Conservation (phyloP, 2,888 invertebrate species). For the Cyclophora punctaria region DNA sequence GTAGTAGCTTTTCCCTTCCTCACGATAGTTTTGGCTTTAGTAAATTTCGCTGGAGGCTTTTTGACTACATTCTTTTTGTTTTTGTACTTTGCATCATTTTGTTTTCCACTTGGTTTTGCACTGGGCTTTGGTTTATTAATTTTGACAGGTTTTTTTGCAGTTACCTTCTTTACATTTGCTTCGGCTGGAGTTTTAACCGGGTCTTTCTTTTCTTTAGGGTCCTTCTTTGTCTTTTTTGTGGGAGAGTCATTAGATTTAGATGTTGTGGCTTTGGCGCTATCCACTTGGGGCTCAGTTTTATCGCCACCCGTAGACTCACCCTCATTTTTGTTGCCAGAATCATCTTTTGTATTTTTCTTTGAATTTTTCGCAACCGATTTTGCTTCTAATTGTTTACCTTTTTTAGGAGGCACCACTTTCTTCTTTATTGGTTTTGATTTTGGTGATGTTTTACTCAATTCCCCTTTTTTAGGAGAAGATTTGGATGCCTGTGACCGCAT, state of each 20-base stretch:
- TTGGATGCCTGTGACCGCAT: slow-evolving; percentile 70
- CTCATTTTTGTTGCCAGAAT: slow-evolving; percentile 35
- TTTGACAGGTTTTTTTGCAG: slow-evolving; percentile 35
- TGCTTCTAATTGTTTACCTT: slow-evolving; percentile 44
- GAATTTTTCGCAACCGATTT: slow-evolving; percentile 43
- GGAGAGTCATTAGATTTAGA: slow-evolving; percentile 43
- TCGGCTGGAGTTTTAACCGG: slow-evolving; percentile 36
- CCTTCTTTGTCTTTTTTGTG: slow-evolving; percentile 52
- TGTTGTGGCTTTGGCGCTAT: slow-evolving; percentile 35
- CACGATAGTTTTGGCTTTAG: slow-evolving; percentile 43
- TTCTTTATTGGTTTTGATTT: slow-evolving; percentile 52
- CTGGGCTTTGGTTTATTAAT: slow-evolving; percentile 35
- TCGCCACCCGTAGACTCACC: slow-evolving; percentile 33
- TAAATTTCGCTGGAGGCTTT: slow-evolving; percentile 37
- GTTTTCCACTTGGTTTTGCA: slow-evolving; percentile 29
- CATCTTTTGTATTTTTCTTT: slow-evolving; percentile 50
- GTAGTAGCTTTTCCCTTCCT: slow-evolving; percentile 36
- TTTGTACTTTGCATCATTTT: slow-evolving; percentile 60
- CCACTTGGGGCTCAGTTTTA: slow-evolving; percentile 35
- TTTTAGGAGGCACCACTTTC: slow-evolving; percentile 47
- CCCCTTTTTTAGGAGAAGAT: slow-evolving; percentile 64
- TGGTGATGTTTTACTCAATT: slow-evolving; percentile 50
- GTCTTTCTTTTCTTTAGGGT: slow-evolving; percentile 57
- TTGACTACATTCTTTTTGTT: slow-evolving; percentile 49
- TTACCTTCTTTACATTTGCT: slow-evolving; percentile 30